phyloP scores from a whole-genome alignment of 2,797 vertebrate genomes.

The Premnoplex brunnescens region DNA sequence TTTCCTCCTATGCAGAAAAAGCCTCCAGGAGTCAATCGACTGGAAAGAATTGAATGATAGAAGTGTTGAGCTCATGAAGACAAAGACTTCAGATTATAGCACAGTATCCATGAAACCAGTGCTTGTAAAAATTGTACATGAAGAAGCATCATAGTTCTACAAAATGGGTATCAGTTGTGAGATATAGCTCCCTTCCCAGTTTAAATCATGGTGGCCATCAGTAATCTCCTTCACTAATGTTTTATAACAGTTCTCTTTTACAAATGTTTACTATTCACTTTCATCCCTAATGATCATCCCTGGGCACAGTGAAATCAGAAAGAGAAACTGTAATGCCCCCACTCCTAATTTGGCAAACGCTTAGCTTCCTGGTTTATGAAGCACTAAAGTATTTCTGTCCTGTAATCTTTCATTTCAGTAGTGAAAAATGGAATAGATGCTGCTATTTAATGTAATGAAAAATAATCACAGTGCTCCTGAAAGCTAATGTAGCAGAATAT shows the following conservation, averaged over 20 bases:
- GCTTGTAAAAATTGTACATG: background rate
- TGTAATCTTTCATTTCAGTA: slow-evolving; percentile 9
- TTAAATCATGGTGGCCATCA: background rate
- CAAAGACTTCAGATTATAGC: background rate
- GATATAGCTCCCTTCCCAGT: background rate
- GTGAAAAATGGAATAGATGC: slow-evolving; percentile 9
- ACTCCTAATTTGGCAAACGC: background rate
- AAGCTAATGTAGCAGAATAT: background rate
- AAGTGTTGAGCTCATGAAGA: background rate
- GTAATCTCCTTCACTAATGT: background rate
- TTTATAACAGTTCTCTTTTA: slow-evolving; percentile 34
- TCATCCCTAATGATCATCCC: background rate
- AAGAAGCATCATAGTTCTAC: background rate
- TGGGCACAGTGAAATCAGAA: background rate
- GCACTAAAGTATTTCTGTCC: background rate
- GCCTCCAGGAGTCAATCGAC: background rate
- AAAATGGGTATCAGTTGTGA: background rate
- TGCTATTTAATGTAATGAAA: background rate
- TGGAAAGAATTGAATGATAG: background rate
- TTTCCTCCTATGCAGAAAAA: background rate
- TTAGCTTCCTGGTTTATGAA: slow-evolving; percentile 29
- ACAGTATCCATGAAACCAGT: background rate
- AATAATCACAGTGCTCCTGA: background rate
- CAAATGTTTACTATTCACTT: slow-evolving; percentile 10
- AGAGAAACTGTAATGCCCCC: background rate